Evolutionary conservation across 2,797 vertebrate genomes (phyloP).

Genomic region (Notamacropus eugenii): DNA sequence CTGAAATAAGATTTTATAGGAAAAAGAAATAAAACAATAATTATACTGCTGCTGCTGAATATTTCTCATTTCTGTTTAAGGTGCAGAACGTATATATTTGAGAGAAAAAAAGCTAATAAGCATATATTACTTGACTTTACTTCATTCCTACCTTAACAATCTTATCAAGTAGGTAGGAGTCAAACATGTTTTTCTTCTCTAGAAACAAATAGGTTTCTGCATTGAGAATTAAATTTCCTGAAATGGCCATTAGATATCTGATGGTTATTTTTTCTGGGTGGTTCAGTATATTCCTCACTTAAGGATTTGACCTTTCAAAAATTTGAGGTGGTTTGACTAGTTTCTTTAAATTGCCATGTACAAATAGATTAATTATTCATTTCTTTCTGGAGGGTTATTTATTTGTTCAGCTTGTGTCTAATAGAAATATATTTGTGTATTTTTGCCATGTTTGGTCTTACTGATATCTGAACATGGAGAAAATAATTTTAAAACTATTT

Average conservation of each 20-base stretch:
- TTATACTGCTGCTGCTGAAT: background rate
- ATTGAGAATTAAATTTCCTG: background rate
- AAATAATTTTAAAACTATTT: constrained; percentile 13
- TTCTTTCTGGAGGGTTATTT: constrained; percentile 13
- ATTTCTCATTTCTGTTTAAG: background rate
- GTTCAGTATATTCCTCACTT: background rate
- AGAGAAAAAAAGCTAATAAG: background rate
- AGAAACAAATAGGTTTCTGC: background rate
- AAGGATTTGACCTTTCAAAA: background rate
- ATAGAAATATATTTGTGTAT: constrained; percentile 32
- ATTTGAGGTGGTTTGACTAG: background rate
- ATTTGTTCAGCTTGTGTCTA: background rate
- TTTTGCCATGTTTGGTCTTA: constrained; percentile 38
- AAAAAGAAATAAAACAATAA: background rate
- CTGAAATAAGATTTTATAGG: background rate
- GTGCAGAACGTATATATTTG: background rate
- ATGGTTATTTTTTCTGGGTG: background rate
- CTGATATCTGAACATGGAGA: constrained; percentile 35
- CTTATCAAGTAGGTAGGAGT: background rate
- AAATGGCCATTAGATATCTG: background rate
- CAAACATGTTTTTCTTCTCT: background rate
- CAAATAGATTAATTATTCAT: background rate
- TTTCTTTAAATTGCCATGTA: constrained; percentile 14
- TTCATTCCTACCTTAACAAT: background rate
- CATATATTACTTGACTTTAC: background rate